phyloP scores from a whole-genome alignment of 2,888 invertebrate genomes.

The Amiota communis region DNA sequence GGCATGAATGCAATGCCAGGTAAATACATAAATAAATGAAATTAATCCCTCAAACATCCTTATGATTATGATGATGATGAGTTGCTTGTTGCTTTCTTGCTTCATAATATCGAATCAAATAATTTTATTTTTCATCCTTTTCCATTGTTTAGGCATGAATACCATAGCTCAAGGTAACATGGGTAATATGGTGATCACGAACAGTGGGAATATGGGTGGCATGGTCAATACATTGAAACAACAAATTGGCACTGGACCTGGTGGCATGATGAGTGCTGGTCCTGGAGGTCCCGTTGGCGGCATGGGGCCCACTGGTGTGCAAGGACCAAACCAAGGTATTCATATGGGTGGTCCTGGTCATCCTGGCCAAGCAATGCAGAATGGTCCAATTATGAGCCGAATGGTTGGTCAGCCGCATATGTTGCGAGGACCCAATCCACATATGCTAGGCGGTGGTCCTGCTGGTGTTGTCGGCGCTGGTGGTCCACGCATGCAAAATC shows the following conservation, averaged over 20 bases:
- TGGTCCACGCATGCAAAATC: conserved; percentile 78
- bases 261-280: conserved; percentile 78
- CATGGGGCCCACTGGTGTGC: conserved; percentile 57
- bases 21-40: conserved; percentile 59
- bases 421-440: conserved; percentile 71
- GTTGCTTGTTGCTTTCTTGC: conserved; percentile 4
- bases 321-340: conserved; percentile 67
- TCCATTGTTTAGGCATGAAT: conserved; percentile 77
- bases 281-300: conserved; percentile 78
- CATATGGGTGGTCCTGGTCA: conserved; percentile 66
- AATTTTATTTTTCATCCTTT: conserved; percentile 19
- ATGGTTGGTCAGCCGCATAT: conserved; percentile 71
- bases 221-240: conserved; percentile 85
- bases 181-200: conserved; percentile 87
- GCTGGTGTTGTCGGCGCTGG: conserved; percentile 61
- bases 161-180: conserved; percentile 76
- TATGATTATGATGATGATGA: neutral
- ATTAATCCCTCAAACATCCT: neutral
- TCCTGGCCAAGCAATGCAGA: conserved; percentile 78
- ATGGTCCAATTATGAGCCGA: conserved; percentile 82
- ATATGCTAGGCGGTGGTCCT: conserved; percentile 71
- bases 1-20: conserved; percentile 82
- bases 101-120: conserved; percentile 1
- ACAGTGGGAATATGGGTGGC: conserved; percentile 81
- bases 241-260: conserved; percentile 77